phyloP scores from a whole-genome alignment of 2,797 vertebrate species.

The Thripadectes ignobilis region DNA sequence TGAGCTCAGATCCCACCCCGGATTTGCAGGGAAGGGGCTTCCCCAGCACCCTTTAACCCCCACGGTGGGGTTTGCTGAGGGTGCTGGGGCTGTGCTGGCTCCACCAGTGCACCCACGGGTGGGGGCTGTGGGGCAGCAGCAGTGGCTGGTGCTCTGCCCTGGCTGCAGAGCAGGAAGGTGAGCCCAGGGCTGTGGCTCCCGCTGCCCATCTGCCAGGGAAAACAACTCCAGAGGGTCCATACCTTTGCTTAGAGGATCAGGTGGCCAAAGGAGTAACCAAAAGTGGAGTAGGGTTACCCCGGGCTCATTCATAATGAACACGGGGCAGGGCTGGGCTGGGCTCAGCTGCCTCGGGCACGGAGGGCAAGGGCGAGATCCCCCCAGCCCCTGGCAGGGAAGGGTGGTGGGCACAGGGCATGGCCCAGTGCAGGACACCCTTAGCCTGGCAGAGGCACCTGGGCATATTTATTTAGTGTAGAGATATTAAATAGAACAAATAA shows the following conservation, averaged over 20 bases:
- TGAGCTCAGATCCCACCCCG: rapidly evolving
- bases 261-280: background rate
- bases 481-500: no score
- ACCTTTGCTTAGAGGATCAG: background rate
- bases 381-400: background rate
- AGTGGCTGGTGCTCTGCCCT: background rate
- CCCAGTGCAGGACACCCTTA: rapidly evolving
- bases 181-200: background rate
- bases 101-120: background rate
- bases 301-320: conserved; percentile 44
- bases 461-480: rapidly evolving
- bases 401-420: rapidly evolving
- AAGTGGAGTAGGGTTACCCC: background rate
- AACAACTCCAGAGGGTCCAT: background rate
- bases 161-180: rapidly evolving
- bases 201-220: background rate
- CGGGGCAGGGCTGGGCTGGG: rapidly evolving
- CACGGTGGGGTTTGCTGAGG: background rate
- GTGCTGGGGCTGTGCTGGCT: rapidly evolving
- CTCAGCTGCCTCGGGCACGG: background rate
- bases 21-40: background rate
- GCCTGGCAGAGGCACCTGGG: background rate
- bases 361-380: background rate
- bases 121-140: background rate
- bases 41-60: rapidly evolving